Evolutionary conservation across 2,113 vertebrate species (phyloP), one percentile per base, ranked within the genome.

Genomic region (Cochlearius cochlearius): DNA sequence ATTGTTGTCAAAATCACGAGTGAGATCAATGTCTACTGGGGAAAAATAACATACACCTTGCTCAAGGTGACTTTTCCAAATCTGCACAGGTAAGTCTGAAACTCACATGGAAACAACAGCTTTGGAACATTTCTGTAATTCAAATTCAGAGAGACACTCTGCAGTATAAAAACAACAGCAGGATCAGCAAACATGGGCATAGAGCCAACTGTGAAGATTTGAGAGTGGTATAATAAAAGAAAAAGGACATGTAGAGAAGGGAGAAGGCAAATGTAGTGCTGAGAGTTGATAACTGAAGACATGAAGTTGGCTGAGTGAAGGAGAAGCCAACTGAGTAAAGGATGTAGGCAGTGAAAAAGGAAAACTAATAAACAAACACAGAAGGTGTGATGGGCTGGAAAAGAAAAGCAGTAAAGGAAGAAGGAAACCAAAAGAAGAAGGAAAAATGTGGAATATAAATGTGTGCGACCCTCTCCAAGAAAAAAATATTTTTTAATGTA

Each of bases 381-480:
- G 45, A 39, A 53, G 19, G 7, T 26, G 3, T 15, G 27, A 72
- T 39, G 29, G 13, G 5, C 4, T 76, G 25, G 38, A 68, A 76
- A 64, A 76, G 3, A 27, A 62, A 41, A 22, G 4, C 18, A 11
- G 6, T 21, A 12, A 45, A 3, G 14, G 27, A 30, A 17, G 10
- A 74, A 45, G 8, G 13, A 43, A 81, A 47, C 3, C 7, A 76
- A 72, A 64, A 32, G 5, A 82, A 53, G 15, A 68, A 32, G 13
- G 14, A 12, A 39, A 68, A 77, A 56, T 19, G 2, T 19, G 12
- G 3, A 81, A 29, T 63, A 45, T 32, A 52, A 60, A 49, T 43
- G 9, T 1, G 0, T 43, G 15, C 29, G 18, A 34, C 4, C 5
- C 2, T 45, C 15, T 68, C 11, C 8, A 52, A 69, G 13, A 23